These are phyloP conservation scores for Trileptium ribeirensis DNA, from an alignment of 2,888 invertebrate genomes.

Conservation along the genomic window DNA sequence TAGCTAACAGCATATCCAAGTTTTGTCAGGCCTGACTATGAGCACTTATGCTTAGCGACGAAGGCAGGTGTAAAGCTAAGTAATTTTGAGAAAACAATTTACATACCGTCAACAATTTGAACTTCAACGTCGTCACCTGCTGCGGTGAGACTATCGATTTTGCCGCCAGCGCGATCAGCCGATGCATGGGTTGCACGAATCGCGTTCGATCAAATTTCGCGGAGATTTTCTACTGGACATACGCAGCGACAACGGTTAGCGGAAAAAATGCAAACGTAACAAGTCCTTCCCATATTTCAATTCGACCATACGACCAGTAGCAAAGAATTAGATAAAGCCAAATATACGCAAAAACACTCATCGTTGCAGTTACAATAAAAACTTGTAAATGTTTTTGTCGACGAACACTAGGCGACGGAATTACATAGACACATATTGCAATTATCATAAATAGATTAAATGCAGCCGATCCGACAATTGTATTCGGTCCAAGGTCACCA, in stretches of 20 bases:
- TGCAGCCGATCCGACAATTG: constrained; percentile 96
- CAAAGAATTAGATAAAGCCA: constrained; percentile 94
- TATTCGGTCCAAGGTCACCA: constrained; percentile 93
- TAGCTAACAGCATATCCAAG: too few species aligned
- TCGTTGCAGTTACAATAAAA: constrained; percentile 92
- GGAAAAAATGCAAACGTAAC: constrained; percentile 95
- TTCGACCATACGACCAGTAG: constrained; percentile 72
- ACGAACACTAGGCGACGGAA: constrained; percentile 44
- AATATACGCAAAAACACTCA: constrained; percentile 96
- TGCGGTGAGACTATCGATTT: too few species aligned
- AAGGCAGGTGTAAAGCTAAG: too few species aligned
- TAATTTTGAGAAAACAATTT: too few species aligned
- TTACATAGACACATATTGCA: constrained; percentile 70
- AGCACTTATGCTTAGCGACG: not conserved
- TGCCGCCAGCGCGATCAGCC: constrained; percentile 37
- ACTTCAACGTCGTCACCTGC: constrained; percentile 47
- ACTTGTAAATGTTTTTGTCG: constrained; percentile 61
- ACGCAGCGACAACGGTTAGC: constrained; percentile 85
- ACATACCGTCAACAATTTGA: constrained; percentile 56
- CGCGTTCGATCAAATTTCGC: constrained; percentile 35
- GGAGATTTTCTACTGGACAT: constrained; percentile 65
- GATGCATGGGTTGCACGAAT: too few species aligned
- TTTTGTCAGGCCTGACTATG: too few species aligned
- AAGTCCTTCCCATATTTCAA: constrained; percentile 95
- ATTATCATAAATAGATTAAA: constrained; percentile 98